These are phyloP conservation scores for Lathronympha strigana DNA, from an alignment of 2,888 invertebrate genomes.

Conservation along the genomic window DNA sequence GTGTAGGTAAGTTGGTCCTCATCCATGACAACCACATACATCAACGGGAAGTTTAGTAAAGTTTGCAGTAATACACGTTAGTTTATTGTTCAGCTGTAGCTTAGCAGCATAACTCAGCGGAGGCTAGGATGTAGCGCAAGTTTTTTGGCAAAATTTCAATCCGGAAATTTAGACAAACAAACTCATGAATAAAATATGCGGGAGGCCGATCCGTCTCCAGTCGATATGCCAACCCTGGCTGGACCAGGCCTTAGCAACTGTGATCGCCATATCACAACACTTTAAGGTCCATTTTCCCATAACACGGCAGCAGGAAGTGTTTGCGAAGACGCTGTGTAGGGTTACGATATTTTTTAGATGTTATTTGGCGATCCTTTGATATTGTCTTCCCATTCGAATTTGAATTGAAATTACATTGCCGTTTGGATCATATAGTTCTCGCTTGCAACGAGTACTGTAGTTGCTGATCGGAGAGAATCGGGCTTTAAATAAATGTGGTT, in stretches of 20 bases:
- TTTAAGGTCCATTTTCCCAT: not conserved
- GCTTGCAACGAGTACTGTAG: constrained; percentile 6
- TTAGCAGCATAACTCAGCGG: constrained; percentile 13
- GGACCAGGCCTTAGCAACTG: not conserved
- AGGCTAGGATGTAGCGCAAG: constrained; percentile 29
- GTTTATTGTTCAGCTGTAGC: constrained; percentile 5
- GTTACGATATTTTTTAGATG: constrained; percentile 42
- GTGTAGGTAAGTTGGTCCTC: not conserved
- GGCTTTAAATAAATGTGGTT: constrained; percentile 14
- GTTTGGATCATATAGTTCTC: constrained; percentile 20
- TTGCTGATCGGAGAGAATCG: not conserved
- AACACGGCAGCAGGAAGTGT: not conserved
- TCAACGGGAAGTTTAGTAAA: constrained; percentile 4
- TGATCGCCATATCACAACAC: not conserved
- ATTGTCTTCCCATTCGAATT: constrained; percentile 40
- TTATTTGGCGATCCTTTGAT: constrained; percentile 42
- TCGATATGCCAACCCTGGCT: constrained; percentile 26
- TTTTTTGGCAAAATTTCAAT: constrained; percentile 43
- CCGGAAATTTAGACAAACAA: constrained; percentile 42
- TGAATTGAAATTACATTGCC: constrained; percentile 41
- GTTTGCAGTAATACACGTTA: constrained; percentile 1
- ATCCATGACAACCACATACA: not conserved
- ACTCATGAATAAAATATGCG: constrained; percentile 40
- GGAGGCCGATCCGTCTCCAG: constrained; percentile 37
- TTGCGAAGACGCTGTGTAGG: constrained; percentile 33